phyloP scores from a whole-genome alignment of 2,888 invertebrate species.

The Zhengitettix transpicula region DNA sequence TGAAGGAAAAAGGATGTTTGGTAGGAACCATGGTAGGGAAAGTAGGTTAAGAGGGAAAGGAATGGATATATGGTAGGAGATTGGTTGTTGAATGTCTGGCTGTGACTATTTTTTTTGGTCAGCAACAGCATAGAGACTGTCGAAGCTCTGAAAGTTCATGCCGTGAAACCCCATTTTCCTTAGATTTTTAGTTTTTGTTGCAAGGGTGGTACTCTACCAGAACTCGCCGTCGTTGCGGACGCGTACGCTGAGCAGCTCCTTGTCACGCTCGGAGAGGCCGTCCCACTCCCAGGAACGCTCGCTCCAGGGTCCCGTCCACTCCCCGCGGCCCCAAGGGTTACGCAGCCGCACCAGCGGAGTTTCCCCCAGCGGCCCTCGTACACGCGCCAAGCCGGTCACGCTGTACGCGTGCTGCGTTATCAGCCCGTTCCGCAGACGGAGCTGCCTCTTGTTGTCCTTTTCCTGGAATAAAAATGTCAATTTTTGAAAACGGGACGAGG shows the following conservation, averaged over 20 bases:
- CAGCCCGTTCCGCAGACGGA: conserved; percentile 42
- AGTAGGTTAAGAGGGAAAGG: too few relatives aligned
- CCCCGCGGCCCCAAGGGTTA: conserved; percentile 48
- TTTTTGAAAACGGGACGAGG: too few relatives aligned
- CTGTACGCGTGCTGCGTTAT: conserved; percentile 52
- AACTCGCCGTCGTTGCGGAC: conserved; percentile 52
- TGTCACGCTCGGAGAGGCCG: conserved; percentile 41
- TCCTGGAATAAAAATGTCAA: conserved; percentile 22
- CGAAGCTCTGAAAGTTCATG: too few relatives aligned
- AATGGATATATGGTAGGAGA: too few relatives aligned
- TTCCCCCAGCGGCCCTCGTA: conserved; percentile 38
- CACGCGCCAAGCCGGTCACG: conserved; percentile 52
- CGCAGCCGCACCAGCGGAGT: conserved; percentile 43
- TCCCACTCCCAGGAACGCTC: conserved; percentile 54
- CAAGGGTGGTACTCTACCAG: conserved; percentile 29
- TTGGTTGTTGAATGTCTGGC: too few relatives aligned
- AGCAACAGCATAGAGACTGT: too few relatives aligned
- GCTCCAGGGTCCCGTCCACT: conserved; percentile 58
- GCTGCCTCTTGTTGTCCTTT: conserved; percentile 36
- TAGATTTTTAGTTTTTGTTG: too few relatives aligned
- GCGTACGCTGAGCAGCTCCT: conserved; percentile 41
- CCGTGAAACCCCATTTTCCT: too few relatives aligned
- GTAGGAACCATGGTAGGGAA: too few relatives aligned
- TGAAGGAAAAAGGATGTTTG: too few relatives aligned
- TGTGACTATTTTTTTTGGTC: too few relatives aligned